Percentiles rank a stretch among this genome's conserved stretches.
Evolutionary conservation across 1,140 invertebrate genomes (phyloP).

Genomic region (Venturia canescens): DNA sequence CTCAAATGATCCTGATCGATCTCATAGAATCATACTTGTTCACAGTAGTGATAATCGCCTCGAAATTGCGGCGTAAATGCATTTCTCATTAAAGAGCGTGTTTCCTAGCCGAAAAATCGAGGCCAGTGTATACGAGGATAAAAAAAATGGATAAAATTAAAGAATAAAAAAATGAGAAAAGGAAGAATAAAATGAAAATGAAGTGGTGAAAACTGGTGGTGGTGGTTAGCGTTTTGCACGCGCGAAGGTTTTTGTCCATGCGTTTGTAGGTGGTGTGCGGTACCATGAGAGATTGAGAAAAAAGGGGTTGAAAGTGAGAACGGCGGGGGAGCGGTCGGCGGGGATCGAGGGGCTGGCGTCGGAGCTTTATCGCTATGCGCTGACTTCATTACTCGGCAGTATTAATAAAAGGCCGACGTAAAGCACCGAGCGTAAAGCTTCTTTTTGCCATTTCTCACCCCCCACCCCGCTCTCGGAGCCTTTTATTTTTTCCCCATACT

Average conservation of each 20-base stretch:
- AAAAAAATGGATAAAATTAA: slow-evolving; percentile 9
- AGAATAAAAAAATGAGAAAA: not conserved
- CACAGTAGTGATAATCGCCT: no score
- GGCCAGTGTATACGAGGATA: not conserved
- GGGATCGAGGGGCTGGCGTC: not conserved
- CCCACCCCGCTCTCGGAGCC: not conserved
- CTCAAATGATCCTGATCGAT: no score
- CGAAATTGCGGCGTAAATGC: not conserved
- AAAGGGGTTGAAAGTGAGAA: slow-evolving; percentile 18
- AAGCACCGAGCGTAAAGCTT: slow-evolving; percentile 55
- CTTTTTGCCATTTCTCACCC: slow-evolving; percentile 18
- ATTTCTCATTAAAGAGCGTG: not conserved
- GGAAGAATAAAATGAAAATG: not conserved
- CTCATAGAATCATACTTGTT: no score
- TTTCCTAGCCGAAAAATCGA: not conserved
- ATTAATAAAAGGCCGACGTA: slow-evolving; percentile 57
- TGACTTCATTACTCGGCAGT: slow-evolving; percentile 57
- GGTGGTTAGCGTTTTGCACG: not conserved
- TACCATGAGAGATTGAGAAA: not conserved
- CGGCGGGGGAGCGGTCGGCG: not conserved
- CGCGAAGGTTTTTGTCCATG: slow-evolving; percentile 7
- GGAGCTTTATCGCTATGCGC: slow-evolving; percentile 47
- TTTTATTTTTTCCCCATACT: not conserved
- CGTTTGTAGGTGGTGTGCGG: slow-evolving; percentile 23
- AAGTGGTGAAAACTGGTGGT: slow-evolving; percentile 25